A percentile compares a stretch with the other conserved stretches of the same genome.
These are phyloP conservation scores for Chiloscyllium plagiosum DNA, from an alignment of 2,113 vertebrate species.

Conservation along the genomic window DNA sequence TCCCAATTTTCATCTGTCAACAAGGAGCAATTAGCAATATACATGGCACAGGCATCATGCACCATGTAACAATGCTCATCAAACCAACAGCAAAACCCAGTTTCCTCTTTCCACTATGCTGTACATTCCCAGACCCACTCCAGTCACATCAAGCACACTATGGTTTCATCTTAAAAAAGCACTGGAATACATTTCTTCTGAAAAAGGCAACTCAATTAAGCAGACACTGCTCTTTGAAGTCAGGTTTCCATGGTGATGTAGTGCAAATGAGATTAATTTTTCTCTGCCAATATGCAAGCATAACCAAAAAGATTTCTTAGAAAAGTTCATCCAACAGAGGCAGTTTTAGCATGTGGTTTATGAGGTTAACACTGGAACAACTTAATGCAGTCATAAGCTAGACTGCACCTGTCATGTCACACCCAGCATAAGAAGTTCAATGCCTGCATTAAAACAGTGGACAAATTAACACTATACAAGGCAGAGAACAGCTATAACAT, in stretches of 20 bases:
- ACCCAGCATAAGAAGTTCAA: background rate
- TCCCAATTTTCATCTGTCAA: background rate
- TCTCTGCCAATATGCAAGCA: background rate
- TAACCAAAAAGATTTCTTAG: background rate
- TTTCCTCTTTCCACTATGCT: background rate
- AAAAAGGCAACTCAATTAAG: background rate
- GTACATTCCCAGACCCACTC: background rate
- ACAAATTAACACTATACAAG: background rate
- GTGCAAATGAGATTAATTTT: background rate
- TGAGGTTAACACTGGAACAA: background rate
- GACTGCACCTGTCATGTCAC: background rate
- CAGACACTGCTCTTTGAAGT: background rate
- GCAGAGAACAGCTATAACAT: background rate
- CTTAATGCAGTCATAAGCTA: background rate
- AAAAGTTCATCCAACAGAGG: background rate
- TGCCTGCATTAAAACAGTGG: conserved; percentile 12
- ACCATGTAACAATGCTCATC: background rate
- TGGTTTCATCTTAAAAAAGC: background rate
- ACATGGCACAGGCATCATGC: background rate
- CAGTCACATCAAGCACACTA: background rate
- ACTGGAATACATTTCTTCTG: background rate
- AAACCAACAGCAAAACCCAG: background rate
- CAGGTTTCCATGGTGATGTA: background rate
- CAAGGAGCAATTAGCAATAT: background rate
- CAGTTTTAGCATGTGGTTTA: background rate